These are phyloP conservation scores for Heterochromis multidens DNA, from an alignment of 2,113 vertebrate genomes.

Conservation along the genomic window DNA sequence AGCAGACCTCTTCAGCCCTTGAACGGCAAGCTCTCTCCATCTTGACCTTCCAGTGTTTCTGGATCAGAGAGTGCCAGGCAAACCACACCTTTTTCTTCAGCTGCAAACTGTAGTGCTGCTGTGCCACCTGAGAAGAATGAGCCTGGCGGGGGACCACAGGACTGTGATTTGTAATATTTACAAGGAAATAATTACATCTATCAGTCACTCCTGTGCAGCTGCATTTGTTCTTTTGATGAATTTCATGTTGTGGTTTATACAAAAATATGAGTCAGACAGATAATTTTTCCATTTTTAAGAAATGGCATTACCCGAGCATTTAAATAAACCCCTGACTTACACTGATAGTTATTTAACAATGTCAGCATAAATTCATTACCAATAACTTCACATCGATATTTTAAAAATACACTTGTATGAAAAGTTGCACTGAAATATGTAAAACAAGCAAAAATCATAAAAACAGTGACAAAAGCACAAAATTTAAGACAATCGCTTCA, in stretches of 20 bases:
- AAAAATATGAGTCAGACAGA: background rate
- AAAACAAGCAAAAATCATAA: too few relatives aligned
- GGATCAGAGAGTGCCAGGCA: conserved; percentile 80
- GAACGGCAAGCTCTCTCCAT: conserved; percentile 86
- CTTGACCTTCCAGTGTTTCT: conserved; percentile 84
- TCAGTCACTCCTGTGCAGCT: conserved; percentile 12
- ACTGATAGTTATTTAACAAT: background rate
- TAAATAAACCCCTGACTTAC: background rate
- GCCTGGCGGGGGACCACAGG: conserved; percentile 66
- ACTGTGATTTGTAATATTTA: conserved; percentile 29
- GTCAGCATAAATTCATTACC: background rate
- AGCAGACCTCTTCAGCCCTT: conserved; percentile 88
- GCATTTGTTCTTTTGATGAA: background rate
- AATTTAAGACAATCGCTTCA: background rate
- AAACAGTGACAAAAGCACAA: background rate
- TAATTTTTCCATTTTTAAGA: background rate
- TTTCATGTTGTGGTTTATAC: background rate
- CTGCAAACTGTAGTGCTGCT: conserved; percentile 78
- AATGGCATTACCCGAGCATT: background rate
- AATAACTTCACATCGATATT: too few relatives aligned
- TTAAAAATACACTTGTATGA: background rate
- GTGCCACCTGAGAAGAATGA: conserved; percentile 76
- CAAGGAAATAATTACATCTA: conserved; percentile 7
- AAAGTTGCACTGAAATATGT: background rate
- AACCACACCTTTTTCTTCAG: conserved; percentile 88